phyloP scores from a whole-genome alignment of 1,140 invertebrate species.

The Caerostris darwini region DNA sequence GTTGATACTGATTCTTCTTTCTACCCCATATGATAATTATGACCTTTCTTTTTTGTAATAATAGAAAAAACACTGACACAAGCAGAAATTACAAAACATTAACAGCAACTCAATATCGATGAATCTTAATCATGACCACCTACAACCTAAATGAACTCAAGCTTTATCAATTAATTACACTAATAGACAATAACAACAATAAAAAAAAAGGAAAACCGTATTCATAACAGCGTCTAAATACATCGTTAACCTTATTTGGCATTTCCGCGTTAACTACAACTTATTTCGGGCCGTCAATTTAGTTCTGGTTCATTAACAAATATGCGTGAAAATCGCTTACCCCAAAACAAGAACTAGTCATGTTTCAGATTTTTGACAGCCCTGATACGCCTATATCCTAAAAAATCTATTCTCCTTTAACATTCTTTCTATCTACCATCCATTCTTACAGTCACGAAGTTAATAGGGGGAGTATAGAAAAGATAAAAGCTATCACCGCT shows the following conservation, averaged over 20 bases:
- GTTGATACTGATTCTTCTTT: no score
- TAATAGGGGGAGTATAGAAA: not conserved
- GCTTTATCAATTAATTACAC: slow-evolving; percentile 23
- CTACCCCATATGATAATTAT: no score
- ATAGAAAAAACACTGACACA: not conserved
- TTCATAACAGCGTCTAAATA: slow-evolving; percentile 4
- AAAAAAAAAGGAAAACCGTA: not conserved
- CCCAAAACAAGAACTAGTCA: slow-evolving; percentile 48
- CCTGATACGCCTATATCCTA: slow-evolving; percentile 38
- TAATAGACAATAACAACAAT: slow-evolving; percentile 31
- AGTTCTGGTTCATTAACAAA: slow-evolving; percentile 60
- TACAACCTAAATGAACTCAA: slow-evolving; percentile 24
- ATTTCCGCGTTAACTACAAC: slow-evolving; percentile 50
- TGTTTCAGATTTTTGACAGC: slow-evolving; percentile 48
- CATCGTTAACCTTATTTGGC: slow-evolving; percentile 37
- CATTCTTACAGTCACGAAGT: not conserved
- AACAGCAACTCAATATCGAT: not conserved
- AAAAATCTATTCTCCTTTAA: slow-evolving; percentile 61
- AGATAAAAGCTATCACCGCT: slow-evolving; percentile 30
- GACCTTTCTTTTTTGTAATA: no score
- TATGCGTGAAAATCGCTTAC: slow-evolving; percentile 49
- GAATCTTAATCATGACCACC: slow-evolving; percentile 21
- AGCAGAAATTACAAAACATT: not conserved
- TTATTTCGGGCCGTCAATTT: slow-evolving; percentile 6
- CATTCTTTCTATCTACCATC: not conserved